Evolutionary conservation across 2,113 vertebrate species (phyloP), one percentile per base, ranked within the genome.

Genomic region (Arvicanthis niloticus): DNA sequence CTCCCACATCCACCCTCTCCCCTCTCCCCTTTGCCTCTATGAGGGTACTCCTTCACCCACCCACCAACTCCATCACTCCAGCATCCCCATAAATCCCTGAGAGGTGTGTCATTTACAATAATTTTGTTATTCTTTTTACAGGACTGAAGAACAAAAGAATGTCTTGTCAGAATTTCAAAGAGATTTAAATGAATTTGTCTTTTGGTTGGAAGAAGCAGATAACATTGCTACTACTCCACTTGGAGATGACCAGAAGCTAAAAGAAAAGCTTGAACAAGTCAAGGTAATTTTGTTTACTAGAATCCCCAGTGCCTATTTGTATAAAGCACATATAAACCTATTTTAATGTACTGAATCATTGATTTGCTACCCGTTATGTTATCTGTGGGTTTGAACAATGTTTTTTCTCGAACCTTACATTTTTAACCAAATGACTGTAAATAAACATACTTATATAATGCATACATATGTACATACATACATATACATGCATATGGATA

Each of bases 191-290:
- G 99, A 99, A 53, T 98, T 99, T 98, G 96, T 98, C 98, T 98
- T 98, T 92, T 99, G 99, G 99, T 97, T 99, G 98, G 99, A 99
- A 96, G 99, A 99, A 98, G 98, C 98, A 2, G 99, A 99, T 42
- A 97, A 37, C 0, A 17, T 99, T 92, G 88, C 97, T 95, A 94
- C 86, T 77, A 98, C 98, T 98, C 98, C 99, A 16, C 98, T 99
- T 96, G 98, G 98, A 97, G 99, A 99, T 98, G 99, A 99, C 40
- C 98, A 99, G 84, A 99, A 99, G 97, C 98, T 99, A 96, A 99
- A 98, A 98, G 98, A 99, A 92, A 99, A 99, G 19, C 98, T 99
- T 95, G 98, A 97, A 94, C 99, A 99, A 99, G 99, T 99, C 86
- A 99, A 99, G 99, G 99, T 99, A 99, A 93, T 92, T 77, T 97